Percentiles rank a stretch among this genome's conserved stretches.
These are phyloP conservation scores for Plagodis pulveraria DNA, from an alignment of 2,888 invertebrate species.

Conservation along the genomic window DNA sequence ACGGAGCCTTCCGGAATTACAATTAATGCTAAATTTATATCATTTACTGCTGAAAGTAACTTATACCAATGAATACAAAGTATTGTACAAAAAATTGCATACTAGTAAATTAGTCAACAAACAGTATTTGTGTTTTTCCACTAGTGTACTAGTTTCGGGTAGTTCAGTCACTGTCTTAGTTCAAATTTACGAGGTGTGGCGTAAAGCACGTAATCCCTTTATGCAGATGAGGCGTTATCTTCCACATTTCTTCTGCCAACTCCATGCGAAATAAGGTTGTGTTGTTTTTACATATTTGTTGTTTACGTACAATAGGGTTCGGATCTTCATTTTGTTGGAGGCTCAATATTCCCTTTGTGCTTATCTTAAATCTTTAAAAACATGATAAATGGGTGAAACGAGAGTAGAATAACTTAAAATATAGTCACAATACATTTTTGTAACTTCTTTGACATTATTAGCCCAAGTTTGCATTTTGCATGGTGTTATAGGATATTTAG, in stretches of 20 bases:
- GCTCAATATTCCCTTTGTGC: constrained; percentile 9
- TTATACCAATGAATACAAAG: too few relatives aligned
- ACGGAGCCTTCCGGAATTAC: too few relatives aligned
- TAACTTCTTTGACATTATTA: too few relatives aligned
- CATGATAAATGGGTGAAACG: neutral
- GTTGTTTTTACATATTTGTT: constrained; percentile 32
- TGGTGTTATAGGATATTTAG: too few relatives aligned
- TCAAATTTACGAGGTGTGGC: constrained; percentile 37
- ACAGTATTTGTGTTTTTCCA: too few relatives aligned
- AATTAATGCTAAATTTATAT: too few relatives aligned
- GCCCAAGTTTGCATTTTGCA: too few relatives aligned
- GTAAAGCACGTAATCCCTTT: constrained; percentile 54
- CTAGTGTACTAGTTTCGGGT: too few relatives aligned
- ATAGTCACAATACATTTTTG: too few relatives aligned
- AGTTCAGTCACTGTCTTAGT: constrained; percentile 4
- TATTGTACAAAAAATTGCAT: too few relatives aligned
- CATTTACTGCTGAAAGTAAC: too few relatives aligned
- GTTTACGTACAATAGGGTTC: constrained; percentile 32
- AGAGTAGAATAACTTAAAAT: neutral
- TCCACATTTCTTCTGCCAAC: constrained; percentile 37
- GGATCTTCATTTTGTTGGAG: constrained; percentile 28
- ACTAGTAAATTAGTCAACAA: too few relatives aligned
- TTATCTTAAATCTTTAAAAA: constrained; percentile 2
- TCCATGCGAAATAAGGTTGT: constrained; percentile 26
- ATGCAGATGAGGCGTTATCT: constrained; percentile 52